Evolutionary conservation across 2,113 vertebrate genomes (phyloP), one percentile per base, ranked within the genome.

Genomic region (Proteles cristata): DNA sequence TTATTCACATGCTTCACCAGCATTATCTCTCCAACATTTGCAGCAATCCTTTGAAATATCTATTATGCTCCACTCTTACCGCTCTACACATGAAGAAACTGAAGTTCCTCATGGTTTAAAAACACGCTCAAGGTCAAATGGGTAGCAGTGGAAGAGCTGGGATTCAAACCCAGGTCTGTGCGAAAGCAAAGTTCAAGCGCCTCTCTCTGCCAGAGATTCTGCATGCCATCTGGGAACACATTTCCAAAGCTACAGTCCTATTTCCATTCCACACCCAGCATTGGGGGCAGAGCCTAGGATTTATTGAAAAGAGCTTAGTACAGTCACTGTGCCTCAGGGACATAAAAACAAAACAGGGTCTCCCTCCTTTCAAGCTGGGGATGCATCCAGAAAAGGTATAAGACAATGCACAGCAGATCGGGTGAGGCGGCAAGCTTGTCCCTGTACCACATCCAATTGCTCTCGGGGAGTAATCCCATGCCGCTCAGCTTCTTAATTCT

Each of bases 381-480:
- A 45, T 14, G 14, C 4, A 11, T 14, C 35, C 86, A 92, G 69
- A 74, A 93, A 94, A 92, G 66, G 4, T 16, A 77, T 77, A 16
- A 26, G 88, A 68, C 66, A 39, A 10, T 61, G 85, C 68, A 5
- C 2, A 4, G 80, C 45, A 33, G 74, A 74, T 23, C 8, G n/a
- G 28, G 31, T 1, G 17, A 90, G 39, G n/a, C 39, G 0, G 83
- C 81, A 88, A 8, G 43, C 53, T 58, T 39, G 15, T 43, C 43
- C 63, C 92, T 68, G 81, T 3, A 79, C 93, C 48, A 58, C 25
- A 63, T 73, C 97, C 88, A 98, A 94, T 87, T 88, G 79, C 96
- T 97, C 93, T 14, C 0, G 91, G 91, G 97, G 82, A 97, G 92
- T 96, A 97, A 98, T 97, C 96, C 80, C 55, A 33, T 7, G 58